phyloP scores from a whole-genome alignment of 2,113 vertebrate genomes.

The Chinchilla lanigera region DNA sequence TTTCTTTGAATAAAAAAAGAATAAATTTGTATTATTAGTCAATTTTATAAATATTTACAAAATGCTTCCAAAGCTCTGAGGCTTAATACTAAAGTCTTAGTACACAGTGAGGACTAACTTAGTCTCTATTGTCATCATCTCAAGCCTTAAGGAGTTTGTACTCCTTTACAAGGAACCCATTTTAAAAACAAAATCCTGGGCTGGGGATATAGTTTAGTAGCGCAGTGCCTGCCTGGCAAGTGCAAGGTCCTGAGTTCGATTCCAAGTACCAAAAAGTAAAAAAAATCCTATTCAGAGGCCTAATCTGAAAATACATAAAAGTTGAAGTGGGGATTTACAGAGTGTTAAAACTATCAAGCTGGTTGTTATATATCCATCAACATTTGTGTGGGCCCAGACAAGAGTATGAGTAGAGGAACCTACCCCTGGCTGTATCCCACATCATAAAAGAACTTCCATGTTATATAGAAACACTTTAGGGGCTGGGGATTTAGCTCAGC shows the following conservation, averaged over 20 bases:
- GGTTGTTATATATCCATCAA: not conserved
- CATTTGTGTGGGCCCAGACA: not conserved
- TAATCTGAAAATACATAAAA: constrained; percentile 44
- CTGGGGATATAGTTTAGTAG: too few relatives aligned
- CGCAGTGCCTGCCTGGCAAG: too few relatives aligned
- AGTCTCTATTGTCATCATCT: constrained; percentile 7
- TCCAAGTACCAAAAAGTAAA: too few relatives aligned
- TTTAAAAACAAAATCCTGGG: not conserved
- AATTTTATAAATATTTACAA: constrained; percentile 28
- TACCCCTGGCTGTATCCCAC: not conserved
- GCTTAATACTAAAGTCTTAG: constrained; percentile 11
- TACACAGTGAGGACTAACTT: not conserved
- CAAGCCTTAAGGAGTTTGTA: not conserved
- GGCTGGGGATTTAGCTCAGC: too few relatives aligned
- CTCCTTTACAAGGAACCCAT: not conserved
- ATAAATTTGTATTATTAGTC: not conserved
- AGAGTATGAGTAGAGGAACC: not conserved
- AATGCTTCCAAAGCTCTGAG: not conserved
- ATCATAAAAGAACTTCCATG: not conserved
- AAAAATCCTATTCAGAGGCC: not conserved
- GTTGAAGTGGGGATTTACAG: not conserved
- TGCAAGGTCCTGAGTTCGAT: too few relatives aligned
- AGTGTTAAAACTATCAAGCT: not conserved
- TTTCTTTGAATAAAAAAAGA: constrained; percentile 7
- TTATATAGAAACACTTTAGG: not conserved